phyloP scores from a whole-genome alignment of 2,113 vertebrate species.

The Trachemys scripta region DNA sequence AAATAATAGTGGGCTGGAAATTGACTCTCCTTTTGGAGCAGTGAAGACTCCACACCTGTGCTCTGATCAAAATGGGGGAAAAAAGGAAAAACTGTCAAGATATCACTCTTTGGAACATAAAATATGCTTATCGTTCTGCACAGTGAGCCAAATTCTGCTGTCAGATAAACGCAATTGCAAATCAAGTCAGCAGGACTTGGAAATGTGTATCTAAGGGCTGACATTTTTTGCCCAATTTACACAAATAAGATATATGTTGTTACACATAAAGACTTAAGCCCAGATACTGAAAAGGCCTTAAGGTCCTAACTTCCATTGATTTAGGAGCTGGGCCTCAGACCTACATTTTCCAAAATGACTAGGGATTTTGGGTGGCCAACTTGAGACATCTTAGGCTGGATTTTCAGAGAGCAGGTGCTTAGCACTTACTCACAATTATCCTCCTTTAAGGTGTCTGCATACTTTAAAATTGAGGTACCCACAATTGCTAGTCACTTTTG shows the following conservation, averaged over 20 bases:
- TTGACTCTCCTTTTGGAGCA: background rate
- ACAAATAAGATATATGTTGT: background rate
- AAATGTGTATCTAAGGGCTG: rapidly evolving
- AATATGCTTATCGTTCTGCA: rapidly evolving
- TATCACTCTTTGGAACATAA: background rate
- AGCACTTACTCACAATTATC: background rate
- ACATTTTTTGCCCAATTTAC: background rate
- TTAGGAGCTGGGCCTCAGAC: too few species aligned
- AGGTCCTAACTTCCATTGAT: too few species aligned
- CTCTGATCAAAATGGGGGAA: background rate
- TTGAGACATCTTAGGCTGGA: background rate
- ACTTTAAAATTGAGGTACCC: background rate
- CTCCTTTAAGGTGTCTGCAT: background rate
- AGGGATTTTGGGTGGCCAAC: background rate
- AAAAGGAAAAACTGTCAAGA: background rate
- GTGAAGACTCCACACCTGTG: background rate
- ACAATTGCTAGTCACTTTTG: conserved; percentile 5
- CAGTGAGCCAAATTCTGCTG: rapidly evolving
- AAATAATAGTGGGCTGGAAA: background rate
- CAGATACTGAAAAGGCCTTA: too few species aligned
- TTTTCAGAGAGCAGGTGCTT: background rate
- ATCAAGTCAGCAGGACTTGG: background rate
- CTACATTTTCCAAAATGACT: background rate
- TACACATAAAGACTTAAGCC: background rate
- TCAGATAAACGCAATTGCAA: background rate